Evolutionary conservation across 2,888 invertebrate species (phyloP).

Genomic region (Pyrrhosoma nymphula): DNA sequence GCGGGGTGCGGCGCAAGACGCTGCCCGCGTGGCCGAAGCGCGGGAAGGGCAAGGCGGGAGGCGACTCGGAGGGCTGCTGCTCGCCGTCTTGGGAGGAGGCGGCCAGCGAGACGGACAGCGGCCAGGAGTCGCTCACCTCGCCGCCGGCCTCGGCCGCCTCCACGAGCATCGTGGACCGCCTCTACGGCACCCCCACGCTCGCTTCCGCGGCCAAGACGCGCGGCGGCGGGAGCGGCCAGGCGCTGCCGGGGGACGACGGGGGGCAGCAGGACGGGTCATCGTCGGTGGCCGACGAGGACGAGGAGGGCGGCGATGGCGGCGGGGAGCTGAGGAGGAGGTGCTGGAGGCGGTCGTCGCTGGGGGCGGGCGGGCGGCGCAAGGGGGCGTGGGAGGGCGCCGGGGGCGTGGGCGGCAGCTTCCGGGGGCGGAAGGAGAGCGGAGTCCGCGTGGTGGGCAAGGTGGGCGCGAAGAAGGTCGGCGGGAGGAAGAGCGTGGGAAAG

Average conservation of each 20-base stretch:
- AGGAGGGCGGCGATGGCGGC: constrained; percentile 75
- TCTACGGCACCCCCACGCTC: constrained; percentile 82
- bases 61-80: not conserved
- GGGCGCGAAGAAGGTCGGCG: constrained; percentile 67
- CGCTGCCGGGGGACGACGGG: constrained; percentile 74
- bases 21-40: constrained; percentile 64
- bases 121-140: constrained; percentile 70
- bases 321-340: constrained; percentile 69
- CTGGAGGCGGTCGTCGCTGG: constrained; percentile 57
- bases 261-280: constrained; percentile 75
- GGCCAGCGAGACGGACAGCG: constrained; percentile 70
- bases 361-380: not conserved
- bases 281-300: constrained; percentile 69
- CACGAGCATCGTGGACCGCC: constrained; percentile 78
- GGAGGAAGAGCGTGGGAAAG: constrained; percentile 66
- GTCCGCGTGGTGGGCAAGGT: constrained; percentile 75
- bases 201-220: constrained; percentile 82
- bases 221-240: constrained; percentile 74
- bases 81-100: constrained; percentile 57
- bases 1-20: constrained; percentile 81
- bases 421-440: constrained; percentile 75
- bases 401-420: constrained; percentile 74
- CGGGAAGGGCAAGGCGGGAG: constrained; percentile 44
- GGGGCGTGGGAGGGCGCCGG: not conserved
- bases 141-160: constrained; percentile 67